Conservation (phyloP, 92 coral and sea anemone species). For the Plumapathes pennacea region DNA sequence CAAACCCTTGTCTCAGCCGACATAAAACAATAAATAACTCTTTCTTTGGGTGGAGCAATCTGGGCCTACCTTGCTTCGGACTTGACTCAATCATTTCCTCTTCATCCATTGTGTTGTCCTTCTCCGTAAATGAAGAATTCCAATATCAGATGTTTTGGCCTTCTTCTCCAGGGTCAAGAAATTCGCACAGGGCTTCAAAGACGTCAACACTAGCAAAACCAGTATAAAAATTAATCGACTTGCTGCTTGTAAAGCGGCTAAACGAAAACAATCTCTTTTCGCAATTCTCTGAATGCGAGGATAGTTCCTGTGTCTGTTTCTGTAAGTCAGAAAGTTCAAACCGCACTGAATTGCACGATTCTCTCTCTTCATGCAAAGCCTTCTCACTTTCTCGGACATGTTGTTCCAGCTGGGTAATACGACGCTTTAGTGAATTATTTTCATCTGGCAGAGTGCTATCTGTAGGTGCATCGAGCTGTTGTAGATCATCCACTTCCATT, state of each 20-base stretch:
- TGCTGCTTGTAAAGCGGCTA: not conserved
- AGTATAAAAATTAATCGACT: constrained; percentile 9
- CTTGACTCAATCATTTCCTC: constrained; percentile 3
- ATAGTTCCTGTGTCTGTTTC: no score
- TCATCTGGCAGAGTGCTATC: no score
- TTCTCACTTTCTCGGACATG: no score
- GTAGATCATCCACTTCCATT: no score
- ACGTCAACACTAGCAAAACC: constrained; percentile 15
- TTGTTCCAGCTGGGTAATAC: no score
- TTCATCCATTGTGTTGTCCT: not conserved
- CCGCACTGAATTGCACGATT: no score
- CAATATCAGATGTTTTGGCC: constrained; percentile 48
- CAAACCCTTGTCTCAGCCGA: constrained; percentile 49
- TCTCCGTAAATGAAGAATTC: constrained; percentile 23
- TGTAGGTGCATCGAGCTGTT: no score
- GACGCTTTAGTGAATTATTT: no score
- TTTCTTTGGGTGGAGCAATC: constrained; percentile 30
- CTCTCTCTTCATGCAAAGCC: no score
- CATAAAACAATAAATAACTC: constrained; percentile 37
- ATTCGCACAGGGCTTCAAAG: constrained; percentile 20
- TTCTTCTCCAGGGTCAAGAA: constrained; percentile 39
- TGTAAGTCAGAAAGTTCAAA: no score
- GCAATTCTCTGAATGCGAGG: no score
- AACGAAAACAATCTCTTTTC: constrained; percentile 1
- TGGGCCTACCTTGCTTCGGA: constrained; percentile 38